Conservation (phyloP, 2,113 vertebrate genomes). For the Panthera tigris region DNA sequence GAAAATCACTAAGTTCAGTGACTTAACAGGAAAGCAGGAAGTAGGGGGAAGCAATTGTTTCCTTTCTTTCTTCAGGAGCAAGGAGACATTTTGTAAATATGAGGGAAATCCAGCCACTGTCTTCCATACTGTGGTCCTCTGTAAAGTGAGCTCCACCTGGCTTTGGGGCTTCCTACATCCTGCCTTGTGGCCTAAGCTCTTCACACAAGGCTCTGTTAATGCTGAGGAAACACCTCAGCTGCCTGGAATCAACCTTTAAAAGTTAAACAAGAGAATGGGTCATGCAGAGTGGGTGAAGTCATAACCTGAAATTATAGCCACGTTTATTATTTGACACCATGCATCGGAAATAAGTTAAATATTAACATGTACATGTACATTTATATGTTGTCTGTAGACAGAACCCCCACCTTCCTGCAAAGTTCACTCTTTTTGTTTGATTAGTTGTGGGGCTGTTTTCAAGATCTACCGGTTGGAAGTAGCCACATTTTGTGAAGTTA, state of each 20-base stretch:
- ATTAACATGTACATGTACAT: not conserved
- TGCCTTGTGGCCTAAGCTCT: not conserved
- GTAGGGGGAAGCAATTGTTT: not conserved
- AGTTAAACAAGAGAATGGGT: not conserved
- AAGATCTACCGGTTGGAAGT: constrained; percentile 45
- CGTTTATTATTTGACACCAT: not conserved
- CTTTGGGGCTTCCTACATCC: not conserved
- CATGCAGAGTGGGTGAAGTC: not conserved
- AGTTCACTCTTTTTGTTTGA: not conserved
- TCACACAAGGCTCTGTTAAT: not conserved
- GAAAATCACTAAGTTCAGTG: not conserved
- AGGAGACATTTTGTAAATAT: not conserved
- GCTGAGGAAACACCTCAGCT: not conserved
- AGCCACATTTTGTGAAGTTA: constrained; percentile 60
- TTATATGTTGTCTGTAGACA: not conserved
- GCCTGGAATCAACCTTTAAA: not conserved
- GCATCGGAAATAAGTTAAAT: not conserved
- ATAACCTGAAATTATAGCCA: not conserved
- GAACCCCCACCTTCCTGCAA: not conserved
- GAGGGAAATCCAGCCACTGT: not conserved
- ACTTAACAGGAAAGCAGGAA: not conserved
- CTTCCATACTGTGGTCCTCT: too few species aligned
- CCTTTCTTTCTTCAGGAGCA: not conserved
- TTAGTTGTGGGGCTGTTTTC: constrained; percentile 52
- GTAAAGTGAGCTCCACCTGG: not conserved